Conservation (phyloP, 2,797 vertebrate genomes). For the Centropyge bicolor region DNA sequence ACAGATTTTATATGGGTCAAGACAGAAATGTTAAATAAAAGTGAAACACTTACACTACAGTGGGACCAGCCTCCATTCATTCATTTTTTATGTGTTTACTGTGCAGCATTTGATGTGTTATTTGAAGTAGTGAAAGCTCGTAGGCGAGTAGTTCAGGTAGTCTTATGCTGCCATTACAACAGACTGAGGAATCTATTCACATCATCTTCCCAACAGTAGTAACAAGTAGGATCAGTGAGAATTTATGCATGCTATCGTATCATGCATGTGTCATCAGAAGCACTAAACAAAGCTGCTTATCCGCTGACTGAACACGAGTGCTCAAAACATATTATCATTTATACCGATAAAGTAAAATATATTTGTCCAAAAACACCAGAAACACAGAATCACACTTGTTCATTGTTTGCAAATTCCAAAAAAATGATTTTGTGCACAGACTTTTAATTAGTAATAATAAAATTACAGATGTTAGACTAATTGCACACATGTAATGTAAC, state of each 20-base stretch:
- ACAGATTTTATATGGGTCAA: background rate
- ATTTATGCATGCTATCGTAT: background rate
- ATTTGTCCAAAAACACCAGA: background rate
- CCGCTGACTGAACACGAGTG: background rate
- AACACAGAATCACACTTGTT: background rate
- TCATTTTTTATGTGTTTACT: background rate
- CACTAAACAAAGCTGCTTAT: background rate
- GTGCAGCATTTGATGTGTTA: background rate
- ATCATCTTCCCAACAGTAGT: background rate
- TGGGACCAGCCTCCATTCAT: background rate
- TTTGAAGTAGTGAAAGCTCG: background rate
- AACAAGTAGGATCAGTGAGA: conserved; percentile 5
- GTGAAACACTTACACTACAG: background rate
- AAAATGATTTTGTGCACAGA: background rate
- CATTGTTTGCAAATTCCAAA: background rate
- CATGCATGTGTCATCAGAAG: background rate
- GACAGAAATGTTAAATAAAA: background rate
- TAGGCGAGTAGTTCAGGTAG: background rate
- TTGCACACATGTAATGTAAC: background rate
- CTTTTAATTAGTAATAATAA: background rate
- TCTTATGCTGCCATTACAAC: background rate
- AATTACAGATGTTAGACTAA: background rate
- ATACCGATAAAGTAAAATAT: background rate
- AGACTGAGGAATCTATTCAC: background rate
- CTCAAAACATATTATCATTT: background rate